A percentile compares a stretch with the other conserved stretches of the same genome.
phyloP scores from a whole-genome alignment of 92 coral and sea anemone species.

The Plumapathes pennacea region DNA sequence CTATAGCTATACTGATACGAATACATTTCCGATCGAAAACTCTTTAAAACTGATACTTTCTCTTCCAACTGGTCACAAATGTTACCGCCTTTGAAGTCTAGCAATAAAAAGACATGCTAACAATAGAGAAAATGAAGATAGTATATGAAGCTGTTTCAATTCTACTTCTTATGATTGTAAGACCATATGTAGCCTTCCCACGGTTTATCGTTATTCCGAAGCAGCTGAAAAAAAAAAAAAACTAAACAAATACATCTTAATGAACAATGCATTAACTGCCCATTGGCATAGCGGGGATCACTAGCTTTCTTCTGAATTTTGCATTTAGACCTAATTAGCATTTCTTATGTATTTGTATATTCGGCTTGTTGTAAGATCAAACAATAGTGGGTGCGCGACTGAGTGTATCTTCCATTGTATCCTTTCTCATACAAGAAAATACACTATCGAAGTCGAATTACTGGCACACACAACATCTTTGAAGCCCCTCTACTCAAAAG shows the following conservation, averaged over 20 bases:
- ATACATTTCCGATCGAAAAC: too few species aligned
- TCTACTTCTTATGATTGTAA: too few species aligned
- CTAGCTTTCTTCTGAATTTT: constrained; percentile 57
- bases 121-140: too few species aligned
- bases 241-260: constrained; percentile 85
- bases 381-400: constrained; percentile 34
- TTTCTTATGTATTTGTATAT: constrained; percentile 49
- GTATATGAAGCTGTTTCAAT: too few species aligned
- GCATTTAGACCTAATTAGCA: constrained; percentile 80
- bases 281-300: constrained; percentile 57
- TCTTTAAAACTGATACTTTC: too few species aligned
- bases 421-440: constrained; percentile 10
- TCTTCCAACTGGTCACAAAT: too few species aligned
- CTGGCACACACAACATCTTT: too few species aligned
- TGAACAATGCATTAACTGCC: constrained; percentile 79
- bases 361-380: constrained; percentile 7
- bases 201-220: constrained; percentile 55
- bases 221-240: constrained; percentile 71
- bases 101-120: too few species aligned
- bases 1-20: too few species aligned
- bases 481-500: too few species aligned
- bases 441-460: constrained; percentile 6
- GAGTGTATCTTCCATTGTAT: constrained; percentile 28
- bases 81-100: too few species aligned
- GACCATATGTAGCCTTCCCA: constrained; percentile 84